Evolutionary conservation across 2,113 vertebrate species (phyloP), one percentile per base, ranked within the genome.

Genomic region (Notarius lentiginosus): DNA sequence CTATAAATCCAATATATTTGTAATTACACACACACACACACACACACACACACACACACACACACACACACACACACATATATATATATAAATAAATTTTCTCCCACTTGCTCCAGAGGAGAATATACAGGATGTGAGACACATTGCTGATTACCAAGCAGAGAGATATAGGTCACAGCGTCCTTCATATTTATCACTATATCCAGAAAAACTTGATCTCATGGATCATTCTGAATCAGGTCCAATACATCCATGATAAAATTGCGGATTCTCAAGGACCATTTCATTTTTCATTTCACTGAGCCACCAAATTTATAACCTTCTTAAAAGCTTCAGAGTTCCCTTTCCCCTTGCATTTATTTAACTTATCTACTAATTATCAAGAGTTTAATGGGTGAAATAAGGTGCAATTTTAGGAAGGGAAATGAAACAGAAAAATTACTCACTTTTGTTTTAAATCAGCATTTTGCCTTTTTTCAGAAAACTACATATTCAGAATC

Each of bases 1-100:
- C 91, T 90, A 93, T 94, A 92, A 94, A 94, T 92, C 30, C 30
- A 30, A 30, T 30, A 30, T 30, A 30, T 30, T 30, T 30, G 30
- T 30, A 30, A 30, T 30, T 30, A 30, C 30, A 30, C 30, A 30
- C 30, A 30, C 30, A 30, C 30, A 30, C 30, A 30, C 30, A 30
- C 30, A 30, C 30, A 30, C 30, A 30, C 30, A 30, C 30, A 30
- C 30, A 30, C 30, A 30, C 30, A 30, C 30, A 30, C 30, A 30
- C 30, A 30, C 30, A 30, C 30, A 30, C 30, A 30, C 30, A 30
- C 30, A 30, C 30, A 30, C 30, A 30, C 30, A 30, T 1, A 30
- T 30, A 30, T 30, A 30, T 30, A 30, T 30, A 30, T n/a, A n/a
- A n/a, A n/a, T n/a, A n/a, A n/a, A n/a, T n/a, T n/a, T n/a, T n/a